Conservation (phyloP, 2,797 vertebrate genomes). For the Sebastiscus albofasciatus region DNA sequence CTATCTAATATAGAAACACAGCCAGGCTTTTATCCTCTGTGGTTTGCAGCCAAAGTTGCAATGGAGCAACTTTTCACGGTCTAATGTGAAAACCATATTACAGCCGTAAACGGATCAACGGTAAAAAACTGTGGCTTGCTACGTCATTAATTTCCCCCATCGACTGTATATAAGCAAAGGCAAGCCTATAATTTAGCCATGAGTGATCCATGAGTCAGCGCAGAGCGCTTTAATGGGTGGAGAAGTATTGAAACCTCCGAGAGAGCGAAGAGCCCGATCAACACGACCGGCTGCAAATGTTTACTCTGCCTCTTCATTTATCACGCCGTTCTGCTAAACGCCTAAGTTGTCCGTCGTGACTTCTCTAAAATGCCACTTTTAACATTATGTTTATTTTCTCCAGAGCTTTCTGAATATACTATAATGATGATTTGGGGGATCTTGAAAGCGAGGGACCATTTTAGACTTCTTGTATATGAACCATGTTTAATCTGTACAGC, state of each 20-base stretch:
- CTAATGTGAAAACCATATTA: conserved; percentile 51
- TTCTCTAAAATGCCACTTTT: neutral
- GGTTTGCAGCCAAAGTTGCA: conserved; percentile 29
- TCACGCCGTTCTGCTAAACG: conserved; percentile 9
- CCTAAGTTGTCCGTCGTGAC: conserved; percentile 29
- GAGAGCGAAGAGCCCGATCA: conserved; percentile 41
- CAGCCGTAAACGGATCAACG: conserved; percentile 7
- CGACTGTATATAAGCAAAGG: conserved; percentile 38
- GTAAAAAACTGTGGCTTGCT: conserved; percentile 21
- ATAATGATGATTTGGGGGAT: neutral
- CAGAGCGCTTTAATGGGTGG: conserved; percentile 44
- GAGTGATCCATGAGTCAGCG: conserved; percentile 53
- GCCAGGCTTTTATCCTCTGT: conserved; percentile 17
- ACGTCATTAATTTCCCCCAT: conserved; percentile 52
- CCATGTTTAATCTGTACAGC: neutral
- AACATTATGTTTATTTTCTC: neutral
- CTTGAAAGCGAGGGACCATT: neutral
- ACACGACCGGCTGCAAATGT: conserved; percentile 59
- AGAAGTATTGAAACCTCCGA: conserved; percentile 34
- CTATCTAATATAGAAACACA: neutral
- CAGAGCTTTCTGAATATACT: neutral
- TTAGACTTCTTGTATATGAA: neutral
- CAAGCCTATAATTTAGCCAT: conserved; percentile 55
- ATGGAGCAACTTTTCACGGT: conserved; percentile 19
- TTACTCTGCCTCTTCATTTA: conserved; percentile 58